Evolutionary conservation across 2,797 vertebrate species (phyloP).

Genomic region (Aselliscus stoliczkanus): DNA sequence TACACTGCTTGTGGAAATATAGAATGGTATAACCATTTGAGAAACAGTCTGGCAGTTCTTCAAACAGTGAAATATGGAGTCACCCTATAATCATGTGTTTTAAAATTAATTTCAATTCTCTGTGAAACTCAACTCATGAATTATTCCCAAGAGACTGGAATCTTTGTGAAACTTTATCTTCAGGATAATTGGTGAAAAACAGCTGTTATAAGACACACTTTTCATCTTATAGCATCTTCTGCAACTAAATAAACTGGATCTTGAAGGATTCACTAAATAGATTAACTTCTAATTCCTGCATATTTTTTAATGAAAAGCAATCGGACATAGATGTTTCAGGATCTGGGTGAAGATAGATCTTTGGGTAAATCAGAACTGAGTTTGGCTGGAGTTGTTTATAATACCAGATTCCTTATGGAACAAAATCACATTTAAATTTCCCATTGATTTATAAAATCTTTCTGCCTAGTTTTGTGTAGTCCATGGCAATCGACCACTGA

Average conservation of each 20-base stretch:
- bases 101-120: background rate
- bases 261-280: background rate
- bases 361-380: background rate
- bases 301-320: background rate
- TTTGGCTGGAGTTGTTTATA: background rate
- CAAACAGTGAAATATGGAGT: background rate
- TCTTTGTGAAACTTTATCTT: background rate
- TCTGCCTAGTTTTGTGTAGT: background rate
- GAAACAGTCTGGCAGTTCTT: background rate
- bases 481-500: background rate
- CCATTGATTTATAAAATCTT: background rate
- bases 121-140: background rate
- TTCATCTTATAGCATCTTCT: background rate
- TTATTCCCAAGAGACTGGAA: background rate
- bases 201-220: background rate
- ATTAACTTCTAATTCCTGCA: background rate
- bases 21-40: background rate
- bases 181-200: background rate
- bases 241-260: background rate
- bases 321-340: background rate
- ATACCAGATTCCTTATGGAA: background rate
- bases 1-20: background rate
- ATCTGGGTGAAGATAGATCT: background rate
- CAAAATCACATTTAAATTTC: background rate
- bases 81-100: background rate